phyloP scores from a whole-genome alignment of 2,888 invertebrate genomes.

The Leucania comma region DNA sequence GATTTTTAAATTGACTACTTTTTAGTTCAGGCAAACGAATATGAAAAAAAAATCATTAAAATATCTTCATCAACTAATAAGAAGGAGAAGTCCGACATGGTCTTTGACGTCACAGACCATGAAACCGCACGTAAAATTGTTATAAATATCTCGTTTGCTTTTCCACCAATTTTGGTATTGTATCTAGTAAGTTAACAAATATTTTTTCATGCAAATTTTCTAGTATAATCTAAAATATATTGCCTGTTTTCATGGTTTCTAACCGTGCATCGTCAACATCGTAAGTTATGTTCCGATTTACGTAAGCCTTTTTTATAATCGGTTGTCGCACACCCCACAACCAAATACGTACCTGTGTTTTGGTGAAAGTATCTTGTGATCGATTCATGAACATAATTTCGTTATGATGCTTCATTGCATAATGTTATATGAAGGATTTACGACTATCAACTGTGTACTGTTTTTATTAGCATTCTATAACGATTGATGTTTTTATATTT shows the following conservation, averaged over 20 bases:
- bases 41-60: too few species aligned
- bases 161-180: too few species aligned
- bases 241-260: too few species aligned
- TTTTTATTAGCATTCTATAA: slow-evolving; percentile 34
- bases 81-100: too few species aligned
- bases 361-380: slow-evolving; percentile 83
- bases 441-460: slow-evolving; percentile 32
- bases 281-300: slow-evolving; percentile 1
- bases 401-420: slow-evolving; percentile 75
- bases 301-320: slow-evolving; percentile 34
- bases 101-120: too few species aligned
- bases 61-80: too few species aligned
- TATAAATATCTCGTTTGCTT: too few species aligned
- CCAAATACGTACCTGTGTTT: slow-evolving; percentile 61
- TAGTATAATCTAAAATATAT: not conserved
- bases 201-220: too few species aligned
- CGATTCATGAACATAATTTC: slow-evolving; percentile 77
- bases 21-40: too few species aligned
- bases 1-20: too few species aligned
- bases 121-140: too few species aligned
- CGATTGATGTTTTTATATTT: slow-evolving; percentile 14
- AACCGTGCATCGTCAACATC: not conserved
- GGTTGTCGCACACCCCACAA: slow-evolving; percentile 20
- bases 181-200: too few species aligned
- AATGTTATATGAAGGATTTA: slow-evolving; percentile 75